A percentile compares a stretch with the other conserved stretches of the same genome.
These are phyloP conservation scores for Sipunculus nudus DNA, from an alignment of 2,888 invertebrate species.

Conservation along the genomic window DNA sequence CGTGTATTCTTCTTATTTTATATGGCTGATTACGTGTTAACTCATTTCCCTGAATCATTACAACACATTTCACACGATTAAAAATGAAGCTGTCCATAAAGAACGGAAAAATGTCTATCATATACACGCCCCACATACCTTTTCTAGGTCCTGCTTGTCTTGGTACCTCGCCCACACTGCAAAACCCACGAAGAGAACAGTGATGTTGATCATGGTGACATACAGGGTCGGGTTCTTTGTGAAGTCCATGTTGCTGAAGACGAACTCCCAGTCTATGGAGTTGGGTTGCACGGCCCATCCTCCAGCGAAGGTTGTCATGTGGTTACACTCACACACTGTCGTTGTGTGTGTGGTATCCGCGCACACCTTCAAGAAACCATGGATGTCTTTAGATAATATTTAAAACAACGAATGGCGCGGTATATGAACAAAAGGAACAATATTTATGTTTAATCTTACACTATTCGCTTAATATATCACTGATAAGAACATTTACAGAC, in stretches of 20 bases:
- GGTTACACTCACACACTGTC: conserved; percentile 53
- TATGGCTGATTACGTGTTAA: too few relatives aligned
- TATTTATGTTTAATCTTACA: too few relatives aligned
- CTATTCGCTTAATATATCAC: too few relatives aligned
- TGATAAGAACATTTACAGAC: too few relatives aligned
- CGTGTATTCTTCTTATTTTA: too few relatives aligned
- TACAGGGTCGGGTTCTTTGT: conserved; percentile 67
- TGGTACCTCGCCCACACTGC: conserved; percentile 64
- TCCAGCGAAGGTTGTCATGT: conserved; percentile 67
- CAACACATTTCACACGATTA: too few relatives aligned
- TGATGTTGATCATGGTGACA: conserved; percentile 63
- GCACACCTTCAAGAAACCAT: conserved; percentile 46
- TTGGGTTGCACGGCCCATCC: conserved; percentile 67
- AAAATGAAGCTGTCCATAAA: too few relatives aligned
- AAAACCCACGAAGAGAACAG: conserved; percentile 57
- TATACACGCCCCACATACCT: conserved; percentile 51
- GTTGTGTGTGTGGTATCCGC: conserved; percentile 35
- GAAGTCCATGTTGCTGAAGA: conserved; percentile 66
- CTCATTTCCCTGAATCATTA: too few relatives aligned
- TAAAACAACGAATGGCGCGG: too few relatives aligned
- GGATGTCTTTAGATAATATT: too few relatives aligned
- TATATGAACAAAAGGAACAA: too few relatives aligned
- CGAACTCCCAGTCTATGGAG: conserved; percentile 67
- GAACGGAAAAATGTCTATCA: too few relatives aligned
- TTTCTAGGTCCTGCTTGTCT: conserved; percentile 64